Evolutionary conservation across 2,888 invertebrate genomes (phyloP).

Genomic region (Hirtodrosophila duncani): DNA sequence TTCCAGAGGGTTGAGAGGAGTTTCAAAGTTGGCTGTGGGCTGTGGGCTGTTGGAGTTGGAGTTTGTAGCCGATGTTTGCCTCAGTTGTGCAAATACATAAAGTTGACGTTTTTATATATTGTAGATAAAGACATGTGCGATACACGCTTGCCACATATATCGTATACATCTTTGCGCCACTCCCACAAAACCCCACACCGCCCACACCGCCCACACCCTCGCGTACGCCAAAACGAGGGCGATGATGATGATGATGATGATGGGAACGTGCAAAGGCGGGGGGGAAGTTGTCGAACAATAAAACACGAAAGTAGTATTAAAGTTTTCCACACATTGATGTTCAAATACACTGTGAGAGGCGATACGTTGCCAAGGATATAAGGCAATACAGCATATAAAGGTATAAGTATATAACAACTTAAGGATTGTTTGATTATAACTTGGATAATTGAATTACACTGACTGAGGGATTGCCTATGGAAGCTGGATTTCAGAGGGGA

Average conservation of each 20-base stretch:
- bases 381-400: neutral
- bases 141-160: constrained; percentile 26
- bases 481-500: no score
- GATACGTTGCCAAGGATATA: no score
- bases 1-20: neutral
- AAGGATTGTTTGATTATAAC: no score
- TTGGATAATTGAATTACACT: no score
- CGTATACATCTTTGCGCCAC: constrained; percentile 19
- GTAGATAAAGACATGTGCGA: constrained; percentile 69
- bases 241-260: no score
- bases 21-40: neutral
- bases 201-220: constrained; percentile 7
- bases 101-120: constrained; percentile 69
- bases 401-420: no score
- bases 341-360: constrained; percentile 18
- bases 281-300: constrained; percentile 32
- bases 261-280: constrained; percentile 27
- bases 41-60: neutral
- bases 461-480: no score
- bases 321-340: constrained; percentile 11
- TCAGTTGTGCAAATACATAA: constrained; percentile 64
- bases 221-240: constrained; percentile 8
- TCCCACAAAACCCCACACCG: no score
- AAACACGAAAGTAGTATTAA: constrained; percentile 31
- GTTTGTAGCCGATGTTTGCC: no score